These are phyloP conservation scores for Cantharis flavilabris DNA, from an alignment of 2,888 invertebrate species.

Conservation along the genomic window DNA sequence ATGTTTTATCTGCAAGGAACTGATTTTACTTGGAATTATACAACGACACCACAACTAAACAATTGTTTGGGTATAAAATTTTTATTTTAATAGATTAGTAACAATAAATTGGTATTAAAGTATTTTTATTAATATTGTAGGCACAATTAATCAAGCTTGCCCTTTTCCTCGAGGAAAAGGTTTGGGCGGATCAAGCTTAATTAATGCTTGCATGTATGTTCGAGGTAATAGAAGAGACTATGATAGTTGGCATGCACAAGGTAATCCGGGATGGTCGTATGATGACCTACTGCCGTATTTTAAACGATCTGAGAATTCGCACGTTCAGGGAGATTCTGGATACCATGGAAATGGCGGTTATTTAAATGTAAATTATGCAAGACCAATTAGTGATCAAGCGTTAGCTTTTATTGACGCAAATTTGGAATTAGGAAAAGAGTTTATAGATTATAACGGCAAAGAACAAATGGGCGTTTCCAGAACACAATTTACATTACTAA, in stretches of 20 bases:
- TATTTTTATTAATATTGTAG: conserved; percentile 12
- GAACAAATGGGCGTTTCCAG: conserved; percentile 65
- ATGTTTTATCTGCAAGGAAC: background rate
- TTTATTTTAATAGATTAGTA: background rate
- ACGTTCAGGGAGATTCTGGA: conserved; percentile 60
- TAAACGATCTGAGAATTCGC: conserved; percentile 41
- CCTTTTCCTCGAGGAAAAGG: conserved; percentile 30
- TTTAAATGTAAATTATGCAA: conserved; percentile 66
- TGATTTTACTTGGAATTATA: conserved; percentile 6
- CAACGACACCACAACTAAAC: background rate
- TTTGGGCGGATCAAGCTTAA: conserved; percentile 31
- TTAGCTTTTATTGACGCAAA: conserved; percentile 68
- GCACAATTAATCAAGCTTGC: conserved; percentile 27
- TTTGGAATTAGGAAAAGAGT: conserved; percentile 67
- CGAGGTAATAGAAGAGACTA: conserved; percentile 32
- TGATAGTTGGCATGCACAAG: conserved; percentile 33
- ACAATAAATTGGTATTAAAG: background rate
- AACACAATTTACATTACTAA: conserved; percentile 63
- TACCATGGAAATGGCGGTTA: conserved; percentile 71
- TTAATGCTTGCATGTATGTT: conserved; percentile 33
- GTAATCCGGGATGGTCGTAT: conserved; percentile 55
- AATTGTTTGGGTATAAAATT: background rate
- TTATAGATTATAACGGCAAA: conserved; percentile 67
- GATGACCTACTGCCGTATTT: conserved; percentile 46
- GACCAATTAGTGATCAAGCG: conserved; percentile 60